Base-by-base conservation (phyloP, 1,140 invertebrate species). In the Euwallacea similis region DNA sequence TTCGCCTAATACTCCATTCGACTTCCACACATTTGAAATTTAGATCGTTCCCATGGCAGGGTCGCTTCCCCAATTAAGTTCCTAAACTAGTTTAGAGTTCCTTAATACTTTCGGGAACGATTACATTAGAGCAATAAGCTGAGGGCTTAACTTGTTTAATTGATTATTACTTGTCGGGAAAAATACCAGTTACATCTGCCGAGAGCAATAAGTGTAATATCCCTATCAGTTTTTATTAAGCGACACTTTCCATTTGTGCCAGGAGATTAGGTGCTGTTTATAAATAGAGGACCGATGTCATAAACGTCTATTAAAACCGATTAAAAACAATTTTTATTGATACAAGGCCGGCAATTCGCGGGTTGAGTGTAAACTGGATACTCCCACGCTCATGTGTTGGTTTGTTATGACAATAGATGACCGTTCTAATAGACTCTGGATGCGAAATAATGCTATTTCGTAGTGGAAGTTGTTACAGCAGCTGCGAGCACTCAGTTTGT, bases 291-390 rank as follows among this genome's bases (percentile, higher is more conserved):
- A 15, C n/a, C 21, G 55, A 15, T 58, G 55, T 58, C n/a, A 58
- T 16, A 58, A 41, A 11, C 21, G 55, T 58, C 13, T 58, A 41
- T 58, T 58, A 58, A 58, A 21, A 58, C 55, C 16, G 10, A 58
- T 58, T 58, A 58, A 58, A 58, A 58, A 58, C n/a, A 10, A 16
- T 33, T 58, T 58, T 58, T 58, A 58, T 58, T 58, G 55, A 41
- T 58, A 41, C 55, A 58, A 58, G 55, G 55, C 13, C 55, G 21
- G 13, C 13, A 16, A 58, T 58, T 16, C 55, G n/a, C n/a, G 15
- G 9, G 3, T 15, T 10, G 21, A 15, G 55, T 58, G 16, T 58
- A 16, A 15, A 41, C 55, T 58, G 21, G 55, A 58, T 58, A 15
- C 55, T 10, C 55, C 55, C 15, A 58, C 55, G 10, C 55, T 15